Evolutionary conservation across 2,113 vertebrate species (phyloP), one percentile per base, ranked within the genome.

Genomic region (Aviceda subcristata): DNA sequence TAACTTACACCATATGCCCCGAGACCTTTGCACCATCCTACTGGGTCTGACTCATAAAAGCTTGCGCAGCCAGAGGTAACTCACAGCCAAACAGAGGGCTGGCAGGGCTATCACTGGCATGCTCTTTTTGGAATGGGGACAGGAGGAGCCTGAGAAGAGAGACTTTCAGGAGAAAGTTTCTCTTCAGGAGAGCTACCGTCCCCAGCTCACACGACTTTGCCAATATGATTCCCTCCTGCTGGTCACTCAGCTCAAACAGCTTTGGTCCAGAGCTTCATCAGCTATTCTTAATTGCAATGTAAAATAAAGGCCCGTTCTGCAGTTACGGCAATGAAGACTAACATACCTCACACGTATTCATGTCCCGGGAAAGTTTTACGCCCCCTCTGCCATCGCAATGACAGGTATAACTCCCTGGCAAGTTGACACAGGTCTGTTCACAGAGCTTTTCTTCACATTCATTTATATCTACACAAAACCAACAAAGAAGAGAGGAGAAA

Each of bases 351-450:
- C 99, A 99, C 6, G 98, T 99, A 90, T 98, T 98, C 98, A 99
- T 98, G 97, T 99, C 98, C 32, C 18, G 96, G 34, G 98, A 96
- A 94, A 99, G 98, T 95, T 99, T 99, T 96, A 98, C 98, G 87
- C 99, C 99, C n/a, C 98, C 98, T 29, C 98, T 99, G 55, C 99
- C 99, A 0, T 99, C 98, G 29, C 99, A 99, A 86, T 99, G 99
- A 96, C 99, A 99, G 30, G 96, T 98, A 90, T 99, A 99, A 97
- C 99, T 99, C 78, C 99, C 99, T 0, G 98, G 98, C 8, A 97
- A 98, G 97, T 99, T 99, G 78, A 99, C 97, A 91, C 99, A 99
- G 82, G 98, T 98, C 93, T 99, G 99, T 41, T 98, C 99, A 81
- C 99, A 99, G 51, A 99, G 98, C 7, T 94, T 96, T 34, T 98